These are phyloP conservation scores for Toxotes chatareus DNA, from an alignment of 2,113 vertebrate genomes.

Conservation along the genomic window DNA sequence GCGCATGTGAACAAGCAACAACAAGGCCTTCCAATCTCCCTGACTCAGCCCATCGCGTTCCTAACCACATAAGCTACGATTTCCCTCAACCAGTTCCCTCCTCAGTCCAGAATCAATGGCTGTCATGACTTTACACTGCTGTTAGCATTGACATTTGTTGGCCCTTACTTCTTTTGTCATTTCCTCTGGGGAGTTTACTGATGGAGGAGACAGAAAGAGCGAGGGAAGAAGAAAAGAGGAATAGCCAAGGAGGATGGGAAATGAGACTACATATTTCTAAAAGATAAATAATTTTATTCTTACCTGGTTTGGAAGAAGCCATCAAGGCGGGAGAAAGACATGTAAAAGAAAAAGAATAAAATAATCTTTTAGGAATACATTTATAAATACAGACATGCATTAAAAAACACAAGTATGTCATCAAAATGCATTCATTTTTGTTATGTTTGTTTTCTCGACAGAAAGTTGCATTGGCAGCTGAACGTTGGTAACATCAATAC, in stretches of 20 bases:
- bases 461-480: slow-evolving; percentile 45
- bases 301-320: slow-evolving; percentile 70
- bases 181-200: slow-evolving; percentile 53
- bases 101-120: slow-evolving; percentile 67
- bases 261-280: neutral
- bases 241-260: neutral
- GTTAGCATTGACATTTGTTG: slow-evolving; percentile 71
- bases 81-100: slow-evolving; percentile 52
- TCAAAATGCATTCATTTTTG: slow-evolving; percentile 4
- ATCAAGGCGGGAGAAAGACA: slow-evolving; percentile 17
- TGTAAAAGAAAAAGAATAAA: slow-evolving; percentile 50
- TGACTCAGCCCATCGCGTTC: slow-evolving; percentile 16
- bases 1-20: neutral
- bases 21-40: neutral
- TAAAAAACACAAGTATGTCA: neutral
- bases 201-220: slow-evolving; percentile 3
- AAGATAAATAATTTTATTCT: slow-evolving; percentile 38
- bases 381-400: slow-evolving; percentile 18
- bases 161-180: slow-evolving; percentile 38
- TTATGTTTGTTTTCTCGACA: slow-evolving; percentile 28
- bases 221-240: neutral
- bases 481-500: slow-evolving; percentile 44
- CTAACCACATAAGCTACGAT: slow-evolving; percentile 45
- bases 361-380: slow-evolving; percentile 21
- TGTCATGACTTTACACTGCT: slow-evolving; percentile 71